Conservation (phyloP, 2,888 invertebrate species). For the Plebejus argus region DNA sequence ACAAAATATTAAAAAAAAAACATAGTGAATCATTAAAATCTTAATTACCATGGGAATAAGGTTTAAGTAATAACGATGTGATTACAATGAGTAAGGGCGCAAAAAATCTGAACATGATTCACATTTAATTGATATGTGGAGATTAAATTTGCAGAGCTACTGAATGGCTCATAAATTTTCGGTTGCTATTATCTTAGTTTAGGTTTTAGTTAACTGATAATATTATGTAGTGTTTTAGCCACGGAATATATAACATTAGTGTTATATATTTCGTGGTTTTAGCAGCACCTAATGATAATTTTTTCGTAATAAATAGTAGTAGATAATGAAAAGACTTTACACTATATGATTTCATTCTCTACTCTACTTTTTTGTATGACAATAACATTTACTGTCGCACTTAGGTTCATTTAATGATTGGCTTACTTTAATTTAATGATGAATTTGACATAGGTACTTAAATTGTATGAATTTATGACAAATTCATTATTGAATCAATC, state of each 20-base stretch:
- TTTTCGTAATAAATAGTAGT: no score
- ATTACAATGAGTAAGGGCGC: not conserved
- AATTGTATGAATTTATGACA: no score
- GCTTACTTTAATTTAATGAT: no score
- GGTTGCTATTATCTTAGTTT: not conserved
- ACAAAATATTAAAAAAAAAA: not conserved
- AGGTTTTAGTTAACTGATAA: not conserved
- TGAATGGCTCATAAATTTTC: constrained; percentile 5
- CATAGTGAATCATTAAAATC: not conserved
- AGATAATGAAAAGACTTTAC: no score
- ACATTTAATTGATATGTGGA: constrained; percentile 14
- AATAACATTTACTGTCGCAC: no score
- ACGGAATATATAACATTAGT: no score
- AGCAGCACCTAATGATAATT: not conserved
- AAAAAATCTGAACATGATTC: constrained; percentile 25
- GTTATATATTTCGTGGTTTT: no score
- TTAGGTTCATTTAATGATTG: no score
- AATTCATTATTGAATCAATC: no score
- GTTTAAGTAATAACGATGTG: not conserved
- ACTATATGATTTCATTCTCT: no score
- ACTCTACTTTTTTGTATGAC: no score
- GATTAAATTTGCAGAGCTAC: not conserved
- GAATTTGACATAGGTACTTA: no score
- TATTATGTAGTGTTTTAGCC: not conserved
- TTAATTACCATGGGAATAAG: not conserved